Evolutionary conservation across 2,797 vertebrate genomes (phyloP), one percentile per base, ranked within the genome.

Genomic region (Toxotes lorentzi): DNA sequence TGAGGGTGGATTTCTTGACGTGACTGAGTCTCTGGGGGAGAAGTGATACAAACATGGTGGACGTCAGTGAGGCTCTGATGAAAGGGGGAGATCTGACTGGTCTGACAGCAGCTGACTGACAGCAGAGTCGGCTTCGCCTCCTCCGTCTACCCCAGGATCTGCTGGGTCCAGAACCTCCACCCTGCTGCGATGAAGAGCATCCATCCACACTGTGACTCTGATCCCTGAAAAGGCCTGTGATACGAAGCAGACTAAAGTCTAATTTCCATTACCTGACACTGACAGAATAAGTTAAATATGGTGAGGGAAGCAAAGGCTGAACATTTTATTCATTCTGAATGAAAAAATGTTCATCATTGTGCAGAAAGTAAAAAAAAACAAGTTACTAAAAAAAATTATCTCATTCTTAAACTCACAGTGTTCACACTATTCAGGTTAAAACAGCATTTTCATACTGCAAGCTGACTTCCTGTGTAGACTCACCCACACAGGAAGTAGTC

Each of bases 11-110:
- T 76, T 43, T 47, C 67, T 47, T 68, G 73, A 76, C 48, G 60
- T 38, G 68, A 76, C 48, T 0, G 1, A n/a, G 11, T 83, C 67
- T 66, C 32, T 56, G 34, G 47, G 74, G 62, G n/a, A 32, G 47
- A 81, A 79, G 67, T 2, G 51, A 75, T 79, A 54, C 79, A 79
- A 27, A 87, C 30, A 75, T 72, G 86, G 67, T 85, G 65, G 60
- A 79, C 16, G 68, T 87, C 88, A 76, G 64, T 2, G 2, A 57
- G 40, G 43, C 81, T 85, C 61, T 71, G 58, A 79, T 21, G 67
- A 24, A 58, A 34, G 47, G 34, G n/a, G 38, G 61, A 72, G 72
- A 47, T 47, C 12, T 62, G 69, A 38, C 23, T 32, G 58, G 58
- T 45, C 17, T 70, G 76, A 84, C 78, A 72, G 70, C 54, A 13